Base-by-base conservation (phyloP, 2,113 vertebrate species). In the Brachyhypopomus gauderio region DNA sequence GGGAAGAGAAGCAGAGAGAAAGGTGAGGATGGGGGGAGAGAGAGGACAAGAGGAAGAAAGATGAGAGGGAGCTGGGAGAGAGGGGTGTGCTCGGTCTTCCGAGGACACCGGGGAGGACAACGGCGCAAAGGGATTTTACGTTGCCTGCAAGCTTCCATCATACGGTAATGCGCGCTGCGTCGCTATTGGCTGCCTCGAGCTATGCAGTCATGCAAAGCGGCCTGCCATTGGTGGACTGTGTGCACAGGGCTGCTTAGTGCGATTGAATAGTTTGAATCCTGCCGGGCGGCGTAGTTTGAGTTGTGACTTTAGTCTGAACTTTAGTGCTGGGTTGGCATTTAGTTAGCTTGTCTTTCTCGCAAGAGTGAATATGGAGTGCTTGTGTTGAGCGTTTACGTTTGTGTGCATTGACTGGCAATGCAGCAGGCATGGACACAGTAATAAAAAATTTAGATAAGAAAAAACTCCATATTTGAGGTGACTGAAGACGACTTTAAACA, bases 101-200 rank as follows among this genome's bases (percentile, higher is more conserved):
- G 41, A 58, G 52, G 74, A 75, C 55, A 84, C 79, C 76, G 82
- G 79, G 27, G 84, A 27, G 73, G 16, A 11, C 30, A 76, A 69
- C 45, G 38, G 17, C 25, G 59, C 2, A 3, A 2, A 14, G 45
- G 27, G 19, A 38, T 38, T 70, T 66, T 4, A 45, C 3, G 19
- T 38, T 48, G 36, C 3, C 8, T n/a, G 48, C 23, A 52, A 64
- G 36, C 45, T 27, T 14, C 41, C 41, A 66, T 77, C 45, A 52
- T 14, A 52, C 45, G 14, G 60, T n/a, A 25, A 11, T 63, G 55
- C 60, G 34, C 5, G 36, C 30, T 55, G 34, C 52, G 1, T 36
- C 5, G 36, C 3, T 38, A 56, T 38, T 78, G 27, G 27, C 48
- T 77, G 56, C 17, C 45, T 17, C 36, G 27, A 16, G n/a, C 30